A percentile compares a stretch with the other conserved stretches of the same genome.
These are phyloP conservation scores for Coptotermes formosanus DNA, from an alignment of 1,140 invertebrate genomes.

Conservation along the genomic window DNA sequence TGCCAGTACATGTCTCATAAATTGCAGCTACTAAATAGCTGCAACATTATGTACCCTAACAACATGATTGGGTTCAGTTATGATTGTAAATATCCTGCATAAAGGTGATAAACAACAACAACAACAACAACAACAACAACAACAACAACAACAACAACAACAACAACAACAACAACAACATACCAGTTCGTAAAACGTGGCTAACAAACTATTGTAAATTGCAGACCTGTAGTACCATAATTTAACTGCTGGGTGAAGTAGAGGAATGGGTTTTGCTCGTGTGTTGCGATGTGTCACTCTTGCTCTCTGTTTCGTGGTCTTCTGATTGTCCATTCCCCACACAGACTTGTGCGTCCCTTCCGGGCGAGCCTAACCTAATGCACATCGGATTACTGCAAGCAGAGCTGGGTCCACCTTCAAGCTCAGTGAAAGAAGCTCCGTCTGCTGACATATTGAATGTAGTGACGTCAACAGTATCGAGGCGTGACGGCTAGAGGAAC, in stretches of 20 bases:
- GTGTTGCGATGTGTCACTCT: not conserved
- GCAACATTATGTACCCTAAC: no score
- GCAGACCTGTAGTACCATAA: no score
- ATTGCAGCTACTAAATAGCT: no score
- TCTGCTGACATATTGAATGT: not conserved
- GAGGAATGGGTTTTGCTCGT: no score
- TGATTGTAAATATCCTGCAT: no score
- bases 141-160: not conserved
- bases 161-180: not conserved
- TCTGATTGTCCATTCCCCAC: slow-evolving; percentile 1
- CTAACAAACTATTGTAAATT: no score
- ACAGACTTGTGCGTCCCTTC: not conserved
- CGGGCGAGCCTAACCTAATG: not conserved
- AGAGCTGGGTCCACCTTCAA: not conserved
- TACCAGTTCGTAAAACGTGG: no score
- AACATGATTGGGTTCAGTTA: no score
- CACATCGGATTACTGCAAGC: not conserved
- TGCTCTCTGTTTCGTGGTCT: not conserved
- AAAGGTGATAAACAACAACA: not conserved
- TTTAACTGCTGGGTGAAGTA: no score
- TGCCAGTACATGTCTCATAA: no score
- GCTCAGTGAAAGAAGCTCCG: not conserved
- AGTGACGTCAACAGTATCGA: not conserved
- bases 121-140: not conserved
- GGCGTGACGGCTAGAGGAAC: no score